Evolutionary conservation across 2,888 invertebrate species (phyloP).

Genomic region (Polymixis flavicincta): DNA sequence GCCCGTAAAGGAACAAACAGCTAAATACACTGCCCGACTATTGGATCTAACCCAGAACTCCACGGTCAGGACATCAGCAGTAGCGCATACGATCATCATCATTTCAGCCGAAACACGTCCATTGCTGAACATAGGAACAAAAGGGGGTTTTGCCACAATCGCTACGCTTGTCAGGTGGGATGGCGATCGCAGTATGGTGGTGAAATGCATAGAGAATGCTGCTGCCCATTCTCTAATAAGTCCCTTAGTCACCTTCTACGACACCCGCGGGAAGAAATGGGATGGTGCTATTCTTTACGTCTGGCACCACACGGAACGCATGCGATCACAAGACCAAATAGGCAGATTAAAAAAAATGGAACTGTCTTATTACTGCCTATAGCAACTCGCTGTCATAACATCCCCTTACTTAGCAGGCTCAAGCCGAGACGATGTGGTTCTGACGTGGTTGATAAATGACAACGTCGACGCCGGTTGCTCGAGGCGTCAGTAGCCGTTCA

Average conservation of each 20-base stretch:
- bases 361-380: not conserved
- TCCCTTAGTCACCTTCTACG: no score
- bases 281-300: no score
- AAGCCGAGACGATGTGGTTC: constrained; percentile 11
- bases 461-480: not conserved
- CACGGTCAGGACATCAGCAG: not conserved
- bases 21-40: not conserved
- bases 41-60: not conserved
- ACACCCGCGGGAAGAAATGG: no score
- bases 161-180: no score
- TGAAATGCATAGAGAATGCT: no score
- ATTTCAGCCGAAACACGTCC: no score
- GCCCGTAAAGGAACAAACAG: not conserved
- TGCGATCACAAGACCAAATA: not conserved
- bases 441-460: constrained; percentile 59
- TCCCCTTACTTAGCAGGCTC: constrained; percentile 14
- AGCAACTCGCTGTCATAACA: not conserved
- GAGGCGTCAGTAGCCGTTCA: constrained; percentile 23
- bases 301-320: no score
- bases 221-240: no score
- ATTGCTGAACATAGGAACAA: no score
- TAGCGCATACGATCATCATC: not conserved
- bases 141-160: no score
- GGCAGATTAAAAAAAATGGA: not conserved
- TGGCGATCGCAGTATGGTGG: no score